Conservation (phyloP, 2,113 vertebrate genomes). For the Pelmatolapia mariae region DNA sequence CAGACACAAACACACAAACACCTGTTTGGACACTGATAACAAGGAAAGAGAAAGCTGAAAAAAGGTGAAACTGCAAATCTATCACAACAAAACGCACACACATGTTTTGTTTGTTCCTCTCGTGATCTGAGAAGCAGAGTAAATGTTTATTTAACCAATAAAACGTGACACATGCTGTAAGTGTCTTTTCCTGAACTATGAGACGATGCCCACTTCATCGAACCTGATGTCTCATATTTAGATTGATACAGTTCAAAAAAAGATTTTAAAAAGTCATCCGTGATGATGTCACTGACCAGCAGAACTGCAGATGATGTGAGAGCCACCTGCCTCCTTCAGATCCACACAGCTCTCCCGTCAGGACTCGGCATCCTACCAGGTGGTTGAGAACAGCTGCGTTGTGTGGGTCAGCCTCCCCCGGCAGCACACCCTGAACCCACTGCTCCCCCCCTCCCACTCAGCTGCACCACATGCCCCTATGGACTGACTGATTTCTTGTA, state of each 20-base stretch:
- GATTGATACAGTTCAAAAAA: background rate
- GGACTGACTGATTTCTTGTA: background rate
- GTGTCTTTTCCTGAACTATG: background rate
- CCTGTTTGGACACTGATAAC: too few relatives aligned
- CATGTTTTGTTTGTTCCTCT: background rate
- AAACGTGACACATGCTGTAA: background rate
- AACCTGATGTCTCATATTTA: background rate
- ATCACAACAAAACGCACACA: background rate
- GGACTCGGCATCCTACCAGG: background rate
- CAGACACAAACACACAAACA: background rate
- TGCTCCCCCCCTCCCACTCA: fast-evolving
- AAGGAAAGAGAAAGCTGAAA: background rate
- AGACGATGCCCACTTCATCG: background rate
- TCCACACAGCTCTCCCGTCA: background rate
- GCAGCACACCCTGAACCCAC: background rate
- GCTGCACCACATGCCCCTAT: background rate
- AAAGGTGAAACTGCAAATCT: background rate
- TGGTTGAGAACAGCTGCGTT: background rate
- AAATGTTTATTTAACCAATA: background rate
- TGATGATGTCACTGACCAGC: background rate
- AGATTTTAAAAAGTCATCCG: background rate
- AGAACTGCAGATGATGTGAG: background rate
- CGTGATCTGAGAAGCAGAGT: background rate
- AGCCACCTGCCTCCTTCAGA: background rate
- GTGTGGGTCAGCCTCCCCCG: background rate